phyloP scores from a whole-genome alignment of 1,140 invertebrate species.

The Papilio machaon region DNA sequence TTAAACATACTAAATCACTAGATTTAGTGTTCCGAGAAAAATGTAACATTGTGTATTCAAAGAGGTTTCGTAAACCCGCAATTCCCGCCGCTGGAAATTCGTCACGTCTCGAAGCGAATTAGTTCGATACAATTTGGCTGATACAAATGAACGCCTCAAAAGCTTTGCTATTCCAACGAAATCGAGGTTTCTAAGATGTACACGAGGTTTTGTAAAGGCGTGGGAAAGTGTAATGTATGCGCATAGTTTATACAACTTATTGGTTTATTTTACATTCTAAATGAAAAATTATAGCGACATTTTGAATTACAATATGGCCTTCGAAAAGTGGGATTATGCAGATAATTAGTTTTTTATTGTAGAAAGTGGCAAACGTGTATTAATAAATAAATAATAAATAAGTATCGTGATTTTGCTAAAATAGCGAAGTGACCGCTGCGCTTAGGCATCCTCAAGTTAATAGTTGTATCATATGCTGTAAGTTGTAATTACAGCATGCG shows the following conservation, averaged over 20 bases:
- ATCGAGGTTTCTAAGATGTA: slow-evolving; percentile 6
- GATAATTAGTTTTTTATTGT: not conserved
- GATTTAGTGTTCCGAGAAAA: not conserved
- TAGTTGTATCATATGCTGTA: too few relatives aligned
- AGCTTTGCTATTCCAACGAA: not conserved
- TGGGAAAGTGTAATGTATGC: not conserved
- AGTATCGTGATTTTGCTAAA: too few relatives aligned
- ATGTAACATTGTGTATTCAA: slow-evolving; percentile 33
- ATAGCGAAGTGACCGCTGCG: too few relatives aligned
- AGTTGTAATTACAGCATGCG: not conserved
- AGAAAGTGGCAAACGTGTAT: too few relatives aligned
- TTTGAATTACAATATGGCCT: not conserved
- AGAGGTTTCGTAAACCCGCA: slow-evolving; percentile 20
- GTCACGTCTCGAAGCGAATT: slow-evolving; percentile 30
- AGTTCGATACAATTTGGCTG: slow-evolving; percentile 33
- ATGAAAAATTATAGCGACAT: not conserved
- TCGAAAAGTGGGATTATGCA: not conserved
- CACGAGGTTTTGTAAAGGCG: not conserved
- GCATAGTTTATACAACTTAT: not conserved
- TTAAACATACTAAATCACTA: slow-evolving; percentile 10
- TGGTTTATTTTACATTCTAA: not conserved
- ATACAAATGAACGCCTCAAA: slow-evolving; percentile 26
- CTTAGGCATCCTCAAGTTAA: too few relatives aligned
- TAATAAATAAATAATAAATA: too few relatives aligned
- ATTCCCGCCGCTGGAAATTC: slow-evolving; percentile 22